Evolutionary conservation across 2,113 vertebrate genomes (phyloP).

Genomic region (Hyaena hyaena): DNA sequence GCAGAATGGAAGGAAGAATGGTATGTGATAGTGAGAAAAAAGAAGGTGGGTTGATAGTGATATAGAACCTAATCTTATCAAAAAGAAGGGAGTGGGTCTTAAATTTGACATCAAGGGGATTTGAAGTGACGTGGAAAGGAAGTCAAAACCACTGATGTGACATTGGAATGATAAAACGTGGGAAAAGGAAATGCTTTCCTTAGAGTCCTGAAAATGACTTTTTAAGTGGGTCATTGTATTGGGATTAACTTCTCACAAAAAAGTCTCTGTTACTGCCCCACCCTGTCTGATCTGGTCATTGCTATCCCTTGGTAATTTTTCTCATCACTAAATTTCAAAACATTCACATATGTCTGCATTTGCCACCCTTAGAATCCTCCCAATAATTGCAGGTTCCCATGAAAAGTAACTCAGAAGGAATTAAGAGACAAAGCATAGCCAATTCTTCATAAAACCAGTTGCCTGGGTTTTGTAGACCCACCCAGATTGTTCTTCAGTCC

Average conservation of each 20-base stretch:
- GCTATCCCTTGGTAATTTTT: not conserved
- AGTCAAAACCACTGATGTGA: slow-evolving; percentile 33
- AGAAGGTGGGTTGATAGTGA: not conserved
- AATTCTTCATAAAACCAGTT: not conserved
- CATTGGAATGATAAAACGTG: slow-evolving; percentile 68
- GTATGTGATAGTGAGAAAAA: slow-evolving; percentile 41
- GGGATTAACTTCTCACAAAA: not conserved
- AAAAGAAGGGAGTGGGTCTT: slow-evolving; percentile 63
- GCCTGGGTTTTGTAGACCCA: not conserved
- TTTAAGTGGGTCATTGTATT: slow-evolving; percentile 19
- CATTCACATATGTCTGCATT: not conserved
- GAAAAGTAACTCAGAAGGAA: slow-evolving; percentile 19
- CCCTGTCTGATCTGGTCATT: not conserved
- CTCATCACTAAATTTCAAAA: slow-evolving; percentile 22
- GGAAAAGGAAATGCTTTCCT: slow-evolving; percentile 65
- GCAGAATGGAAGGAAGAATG: not conserved
- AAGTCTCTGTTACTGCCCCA: not conserved
- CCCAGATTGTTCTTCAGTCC: not conserved
- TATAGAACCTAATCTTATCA: slow-evolving; percentile 74
- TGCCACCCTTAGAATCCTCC: not conserved
- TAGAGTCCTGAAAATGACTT: not conserved
- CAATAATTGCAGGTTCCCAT: not conserved
- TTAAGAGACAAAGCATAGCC: not conserved
- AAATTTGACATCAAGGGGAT: slow-evolving; percentile 61
- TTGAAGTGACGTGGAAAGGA: slow-evolving; percentile 54